Base-by-base conservation (phyloP, 2,113 vertebrate species). In the Syngnathus scovelli region DNA sequence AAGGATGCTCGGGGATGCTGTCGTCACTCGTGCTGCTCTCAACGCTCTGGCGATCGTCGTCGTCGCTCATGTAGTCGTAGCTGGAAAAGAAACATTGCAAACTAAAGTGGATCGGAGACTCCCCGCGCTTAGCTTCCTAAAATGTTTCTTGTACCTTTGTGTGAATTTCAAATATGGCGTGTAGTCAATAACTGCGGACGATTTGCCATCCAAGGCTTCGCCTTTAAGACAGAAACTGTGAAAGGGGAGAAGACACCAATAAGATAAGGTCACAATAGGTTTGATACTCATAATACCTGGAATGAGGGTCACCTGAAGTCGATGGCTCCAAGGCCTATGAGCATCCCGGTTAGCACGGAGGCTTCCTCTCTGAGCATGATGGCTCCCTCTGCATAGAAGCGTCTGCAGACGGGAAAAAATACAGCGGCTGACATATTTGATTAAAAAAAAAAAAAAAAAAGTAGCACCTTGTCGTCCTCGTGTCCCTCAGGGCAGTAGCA, bases 111-210 rank as follows among this genome's bases (percentile, higher is more conserved):
- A 44, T 12, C 43, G 27, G 27, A 27, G 27, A 27, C 27, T 27
- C 27, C 27, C 27, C 27, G 27, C 27, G 27, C 27, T 27, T 27
- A 1, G 27, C 27, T 27, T 27, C 2, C 27, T 27, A 56, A 56
- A 9, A 52, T 38, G 36, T 19, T 36, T 38, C 16, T 18, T 61
- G 7, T 78, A 96, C 96, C 94, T 98, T 89, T 98, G 96, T 0
- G 96, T 97, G 85, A 98, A 98, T 89, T 98, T 98, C 71, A 98
- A 89, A 89, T 98, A 98, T 43, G 95, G 96, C 0, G 96, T 98
- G 83, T 94, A 98, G 83, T 98, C 95, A 2, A 98, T 95, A 83
- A 98, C 94, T 59, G 94, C 91, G 0, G 93, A 87, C 0, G 91
- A 94, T 85, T 98, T 98, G 1, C 96, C 95, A 0, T 97, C 95